Evolutionary conservation across 2,888 invertebrate species (phyloP).

Genomic region (Timandra comae): DNA sequence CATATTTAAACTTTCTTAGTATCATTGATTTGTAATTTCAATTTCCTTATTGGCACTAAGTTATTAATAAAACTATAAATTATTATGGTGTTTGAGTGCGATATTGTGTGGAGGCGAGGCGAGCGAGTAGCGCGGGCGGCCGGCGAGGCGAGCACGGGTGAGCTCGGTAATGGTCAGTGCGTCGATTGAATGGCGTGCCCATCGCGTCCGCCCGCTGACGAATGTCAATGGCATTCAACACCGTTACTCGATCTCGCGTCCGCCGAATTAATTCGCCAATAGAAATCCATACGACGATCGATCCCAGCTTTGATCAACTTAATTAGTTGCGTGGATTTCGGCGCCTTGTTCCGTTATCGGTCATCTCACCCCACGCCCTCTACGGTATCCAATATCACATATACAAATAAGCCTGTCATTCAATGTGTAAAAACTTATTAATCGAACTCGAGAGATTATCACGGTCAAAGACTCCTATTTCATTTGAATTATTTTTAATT

Average conservation of each 20-base stretch:
- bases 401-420: constrained; percentile 34
- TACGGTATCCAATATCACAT: constrained; percentile 26
- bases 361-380: constrained; percentile 50
- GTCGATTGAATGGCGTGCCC: constrained; percentile 31
- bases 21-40: no score
- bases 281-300: constrained; percentile 59
- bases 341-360: constrained; percentile 53
- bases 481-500: constrained; percentile 32
- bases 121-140: constrained; percentile 9
- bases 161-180: constrained; percentile 26
- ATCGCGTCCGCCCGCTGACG: constrained; percentile 57
- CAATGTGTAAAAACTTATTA: constrained; percentile 43
- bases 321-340: constrained; percentile 60
- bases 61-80: no score
- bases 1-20: constrained; percentile 1
- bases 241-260: constrained; percentile 72
- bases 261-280: constrained; percentile 73
- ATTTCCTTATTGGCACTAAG: no score
- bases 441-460: constrained; percentile 46
- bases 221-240: constrained; percentile 72
- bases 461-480: constrained; percentile 51
- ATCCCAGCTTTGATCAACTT: constrained; percentile 61
- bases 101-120: no score
- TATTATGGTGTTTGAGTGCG: no score
- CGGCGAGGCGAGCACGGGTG: constrained; percentile 16